Conservation (phyloP, 2,797 vertebrate species). For the Scolopax rusticola region DNA sequence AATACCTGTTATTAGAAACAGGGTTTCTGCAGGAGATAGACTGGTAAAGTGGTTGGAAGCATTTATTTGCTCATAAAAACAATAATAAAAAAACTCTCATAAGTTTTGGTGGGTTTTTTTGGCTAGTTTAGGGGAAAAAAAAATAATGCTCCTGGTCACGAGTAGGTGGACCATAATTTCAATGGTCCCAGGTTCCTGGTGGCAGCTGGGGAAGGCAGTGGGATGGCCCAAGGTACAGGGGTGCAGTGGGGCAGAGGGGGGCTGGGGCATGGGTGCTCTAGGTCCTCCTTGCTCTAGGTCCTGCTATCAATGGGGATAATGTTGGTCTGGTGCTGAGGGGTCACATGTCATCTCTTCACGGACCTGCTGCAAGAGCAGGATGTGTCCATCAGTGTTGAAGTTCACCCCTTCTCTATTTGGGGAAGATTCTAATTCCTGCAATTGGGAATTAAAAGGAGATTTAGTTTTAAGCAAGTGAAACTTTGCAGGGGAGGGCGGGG, state of each 20-base stretch:
- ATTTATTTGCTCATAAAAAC: not conserved
- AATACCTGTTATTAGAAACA: not conserved
- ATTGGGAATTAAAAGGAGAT: rapidly evolving
- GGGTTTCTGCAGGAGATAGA: rapidly evolving
- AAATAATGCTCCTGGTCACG: rapidly evolving
- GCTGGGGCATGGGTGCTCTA: not conserved
- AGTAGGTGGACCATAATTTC: not conserved
- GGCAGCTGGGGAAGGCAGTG: not conserved
- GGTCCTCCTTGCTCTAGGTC: not conserved
- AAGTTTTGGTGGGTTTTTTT: not conserved
- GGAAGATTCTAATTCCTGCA: not conserved
- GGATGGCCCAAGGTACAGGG: rapidly evolving
- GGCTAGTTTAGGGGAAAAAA: not conserved
- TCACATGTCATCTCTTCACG: not conserved
- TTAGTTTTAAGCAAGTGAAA: not conserved
- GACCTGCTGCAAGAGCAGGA: not conserved
- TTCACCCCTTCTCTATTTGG: not conserved
- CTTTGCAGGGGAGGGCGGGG: not conserved
- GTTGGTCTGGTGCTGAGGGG: not conserved
- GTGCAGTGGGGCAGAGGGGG: not conserved
- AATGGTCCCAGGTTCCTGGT: not conserved
- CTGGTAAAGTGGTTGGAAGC: not conserved
- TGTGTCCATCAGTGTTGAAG: rapidly evolving
- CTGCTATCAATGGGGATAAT: rapidly evolving
- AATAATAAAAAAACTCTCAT: rapidly evolving